Conservation (phyloP, 2,888 invertebrate species). For the Drosophila nr. medialis region DNA sequence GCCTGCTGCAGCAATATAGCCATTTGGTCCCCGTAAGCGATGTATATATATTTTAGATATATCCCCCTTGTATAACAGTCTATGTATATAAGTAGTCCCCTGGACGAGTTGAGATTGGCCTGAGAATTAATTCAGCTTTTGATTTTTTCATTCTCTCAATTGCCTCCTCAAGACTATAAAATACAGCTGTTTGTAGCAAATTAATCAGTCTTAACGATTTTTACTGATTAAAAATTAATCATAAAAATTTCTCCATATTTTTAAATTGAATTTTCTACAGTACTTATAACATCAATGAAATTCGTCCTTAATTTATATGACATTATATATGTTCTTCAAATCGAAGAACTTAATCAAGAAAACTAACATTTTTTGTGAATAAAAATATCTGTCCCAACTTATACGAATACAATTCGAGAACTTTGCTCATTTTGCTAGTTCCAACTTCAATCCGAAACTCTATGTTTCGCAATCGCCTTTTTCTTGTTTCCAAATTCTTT, state of each 20-base stretch:
- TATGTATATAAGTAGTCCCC: conserved; percentile 16
- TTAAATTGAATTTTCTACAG: not conserved
- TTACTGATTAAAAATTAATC: not conserved
- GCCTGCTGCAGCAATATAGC: conserved; percentile 43
- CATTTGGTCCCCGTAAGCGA: conserved; percentile 33
- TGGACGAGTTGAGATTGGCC: conserved; percentile 2
- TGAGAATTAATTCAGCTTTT: conserved; percentile 36
- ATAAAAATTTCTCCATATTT: not conserved
- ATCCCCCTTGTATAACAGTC: not conserved
- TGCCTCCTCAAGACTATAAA: not conserved
- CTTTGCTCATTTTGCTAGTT: no score
- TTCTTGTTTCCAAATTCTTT: no score
- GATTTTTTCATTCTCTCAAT: not conserved
- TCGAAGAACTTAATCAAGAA: not conserved
- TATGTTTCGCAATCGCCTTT: no score
- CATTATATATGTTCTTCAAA: not conserved
- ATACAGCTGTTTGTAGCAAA: not conserved
- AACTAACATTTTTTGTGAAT: no score
- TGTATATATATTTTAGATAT: conserved; percentile 12
- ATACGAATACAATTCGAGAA: no score
- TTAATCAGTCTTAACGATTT: not conserved
- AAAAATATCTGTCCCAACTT: not conserved
- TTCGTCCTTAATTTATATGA: not conserved
- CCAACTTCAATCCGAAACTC: no score
- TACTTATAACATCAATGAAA: not conserved